Base-by-base conservation (phyloP, 1,140 invertebrate genomes). In the Sinonovacula constricta region DNA sequence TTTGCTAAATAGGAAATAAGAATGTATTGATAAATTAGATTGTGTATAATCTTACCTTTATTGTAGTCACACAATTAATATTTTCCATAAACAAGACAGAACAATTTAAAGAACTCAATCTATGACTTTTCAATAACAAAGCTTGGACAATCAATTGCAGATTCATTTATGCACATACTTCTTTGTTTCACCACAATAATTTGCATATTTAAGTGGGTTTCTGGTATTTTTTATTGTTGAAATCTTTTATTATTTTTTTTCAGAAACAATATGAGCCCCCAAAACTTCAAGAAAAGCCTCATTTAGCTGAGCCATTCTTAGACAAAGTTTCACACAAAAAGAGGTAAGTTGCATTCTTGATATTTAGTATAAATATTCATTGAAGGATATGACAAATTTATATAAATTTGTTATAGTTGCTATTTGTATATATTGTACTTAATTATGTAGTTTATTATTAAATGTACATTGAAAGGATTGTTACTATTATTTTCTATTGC, bases 241-340 rank as follows among this genome's bases (percentile, higher is more conserved):
- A 59, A 18, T 10, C 12, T 76, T 28, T 69, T 24, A 49, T 45
- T 63, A 24, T 63, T 51, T 57, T 66, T 77, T 85, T 83, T 12
- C 79, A 89, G 88, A 77, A 79, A 30, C 60, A 70, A 14, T 90
- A 88, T 75, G 72, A 76, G 34, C 81, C 78, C 67, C 88, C 88
- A 62, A 81, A 74, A 34, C 63, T 85, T 3, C 68, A 67, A 57
- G 93, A 91, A 33, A 93, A 93, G 85, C 93, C 93, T n/a, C 94
- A 96, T 89, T 93, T 99, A 65, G 93, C 95, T 18, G 97, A 99
- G 86, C 94, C 96, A 88, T 99, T 99, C 92, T 96, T 98, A 90
- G 93, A 97, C 91, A 89, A 92, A 36, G 93, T 94, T 18, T 92
- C 92, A 31, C 96, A 97, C 80, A 93, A 94, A 28, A 95, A 94